Base-by-base conservation (phyloP, 2,888 invertebrate genomes). In the Glaucopsyche alexis region DNA sequence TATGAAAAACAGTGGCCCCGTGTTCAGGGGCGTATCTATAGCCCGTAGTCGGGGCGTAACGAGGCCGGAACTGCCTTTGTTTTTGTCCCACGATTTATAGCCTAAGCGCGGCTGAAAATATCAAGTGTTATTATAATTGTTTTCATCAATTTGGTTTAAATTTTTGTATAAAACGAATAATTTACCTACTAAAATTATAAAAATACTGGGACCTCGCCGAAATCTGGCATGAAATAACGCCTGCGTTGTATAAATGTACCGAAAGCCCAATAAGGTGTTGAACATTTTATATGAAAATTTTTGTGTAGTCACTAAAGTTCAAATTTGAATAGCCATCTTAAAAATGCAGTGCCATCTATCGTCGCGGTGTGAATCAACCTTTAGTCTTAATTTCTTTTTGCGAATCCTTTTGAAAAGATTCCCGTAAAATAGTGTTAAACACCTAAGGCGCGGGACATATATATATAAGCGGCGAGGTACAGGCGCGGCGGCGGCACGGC, bases 1-100 rank as follows among this genome's bases (percentile, higher is more conserved):
- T 60, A 38, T 66, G 40, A 67, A 65, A 65, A 50, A 74, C 55
- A 72, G 71, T 71, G 55, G 49, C 29, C 13, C 55, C 65, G 70
- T 14, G 47, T 45, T 72, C 40, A 65, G 50, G 13, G 52, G 55
- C 71, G 83, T 87, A 87, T 87, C 87, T 86, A 19, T 55, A 16
- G 55, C 16, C 55, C 19, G 55, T 13, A 29, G 60, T 38, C 60
- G 29, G 60, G 60, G 60, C 60, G 60, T 60, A 60, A 87, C 81
- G 81, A 78, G 80, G 81, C 87, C 87, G 87, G 87, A 87, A 87
- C 85, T 82, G 83, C 78, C 84, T 77, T 75, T 84, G 82, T 85
- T 84, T 83, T 45, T 52, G 66, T 67, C 38, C 49, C 16, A 13
- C 19, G n/a, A 50, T 66, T 66, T 42, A 72, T 72, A 6, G 72